A percentile compares a stretch with the other conserved stretches of the same genome.
Evolutionary conservation across 2,113 vertebrate species (phyloP).

Genomic region (Malurus melanocephalus): DNA sequence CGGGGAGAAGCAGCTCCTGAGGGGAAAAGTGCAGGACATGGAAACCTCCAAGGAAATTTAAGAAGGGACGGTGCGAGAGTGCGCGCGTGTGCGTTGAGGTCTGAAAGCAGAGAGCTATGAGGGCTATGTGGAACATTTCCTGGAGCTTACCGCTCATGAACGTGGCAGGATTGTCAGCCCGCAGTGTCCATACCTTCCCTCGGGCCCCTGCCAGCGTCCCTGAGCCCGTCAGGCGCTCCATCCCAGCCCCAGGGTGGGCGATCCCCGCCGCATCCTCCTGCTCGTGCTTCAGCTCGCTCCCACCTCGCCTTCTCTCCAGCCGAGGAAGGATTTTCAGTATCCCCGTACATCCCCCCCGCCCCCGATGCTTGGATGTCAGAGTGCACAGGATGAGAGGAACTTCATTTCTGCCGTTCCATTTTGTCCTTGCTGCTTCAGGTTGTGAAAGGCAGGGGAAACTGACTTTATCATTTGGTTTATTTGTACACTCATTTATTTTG

Average conservation of each 20-base stretch:
- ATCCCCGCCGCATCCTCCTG: neutral
- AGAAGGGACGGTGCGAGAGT: conserved; percentile 11
- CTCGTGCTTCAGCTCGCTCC: rapidly evolving
- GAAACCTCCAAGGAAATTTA: conserved; percentile 31
- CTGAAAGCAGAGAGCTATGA: conserved; percentile 44
- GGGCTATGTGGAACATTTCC: conserved; percentile 63
- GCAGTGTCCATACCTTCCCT: neutral
- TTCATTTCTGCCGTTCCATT: neutral
- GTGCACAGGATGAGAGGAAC: neutral
- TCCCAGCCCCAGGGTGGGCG: neutral
- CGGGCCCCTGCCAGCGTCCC: neutral
- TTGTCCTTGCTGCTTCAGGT: neutral
- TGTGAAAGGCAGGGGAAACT: neutral
- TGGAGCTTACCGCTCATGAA: conserved; percentile 38
- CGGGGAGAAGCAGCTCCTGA: neutral
- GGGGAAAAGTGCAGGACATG: neutral
- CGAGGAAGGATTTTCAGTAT: neutral
- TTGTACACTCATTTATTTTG: neutral
- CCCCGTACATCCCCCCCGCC: too few relatives aligned
- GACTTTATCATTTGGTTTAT: neutral
- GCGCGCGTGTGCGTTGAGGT: neutral
- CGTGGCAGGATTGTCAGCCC: conserved; percentile 25
- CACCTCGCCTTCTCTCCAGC: neutral
- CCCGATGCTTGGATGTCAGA: neutral
- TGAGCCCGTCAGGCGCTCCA: rapidly evolving